Base-by-base conservation (phyloP, 2,888 invertebrate species). In the Zygaena filipendulae region DNA sequence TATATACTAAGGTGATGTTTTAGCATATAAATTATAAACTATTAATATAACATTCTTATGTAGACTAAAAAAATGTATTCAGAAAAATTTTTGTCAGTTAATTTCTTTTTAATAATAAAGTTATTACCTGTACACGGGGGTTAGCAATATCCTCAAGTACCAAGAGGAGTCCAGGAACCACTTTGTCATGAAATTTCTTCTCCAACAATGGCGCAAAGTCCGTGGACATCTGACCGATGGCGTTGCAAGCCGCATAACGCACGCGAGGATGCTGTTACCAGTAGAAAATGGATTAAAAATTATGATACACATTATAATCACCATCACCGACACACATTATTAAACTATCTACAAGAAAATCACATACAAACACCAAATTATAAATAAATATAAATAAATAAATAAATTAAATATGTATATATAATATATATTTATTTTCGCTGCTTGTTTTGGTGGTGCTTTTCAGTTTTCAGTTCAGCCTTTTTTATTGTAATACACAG, bases 171-270 rank as follows among this genome's bases (percentile, higher is more conserved):
- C 93, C 95, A 6, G 96, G 95, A 16, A 99, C 91, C 23, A 99
- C 96, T 70, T 90, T 91, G 43, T 90, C 91, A 59, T 99, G 98
- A 79, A 96, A 99, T 69, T 97, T 97, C 81, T 97, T 98, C 66
- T 99, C 96, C 49, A 99, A 96, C 7, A 85, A 82, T 2, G 97
- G 97, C 3, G 96, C 96, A 74, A 99, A 99, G 75, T 99, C 99
- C 0, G 97, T 94, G 0, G 97, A 92, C 95, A 99, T 95, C 71
- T 99, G 98, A 5, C 99, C 99, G 23, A 99, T 86, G 11, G 98
- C 97, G 72, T 99, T 99, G 60, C 99, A 99, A 11, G 97, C 95
- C 3, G 99, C 99, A 59, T 97, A 97, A 32, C 98, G 84, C 1
- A 96, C 96, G 40, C 95, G 83, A 1, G 95, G 94, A 63, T 95